These are phyloP conservation scores for Thalassophryne amazonica DNA, from an alignment of 2,797 vertebrate species.

Conservation along the genomic window DNA sequence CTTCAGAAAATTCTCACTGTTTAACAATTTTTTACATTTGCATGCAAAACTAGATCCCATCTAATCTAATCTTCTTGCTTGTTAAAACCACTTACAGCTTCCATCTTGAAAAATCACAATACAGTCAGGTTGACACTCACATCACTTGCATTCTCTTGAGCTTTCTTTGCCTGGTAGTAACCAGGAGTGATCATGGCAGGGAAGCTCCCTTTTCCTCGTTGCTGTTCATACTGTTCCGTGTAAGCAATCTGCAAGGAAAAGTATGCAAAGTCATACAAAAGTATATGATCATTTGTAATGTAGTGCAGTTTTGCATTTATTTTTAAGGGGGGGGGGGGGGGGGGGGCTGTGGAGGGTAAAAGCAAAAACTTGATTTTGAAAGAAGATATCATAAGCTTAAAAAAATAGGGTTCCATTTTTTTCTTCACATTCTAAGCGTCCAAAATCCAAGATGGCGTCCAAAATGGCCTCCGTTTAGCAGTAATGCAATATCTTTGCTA, in stretches of 20 bases:
- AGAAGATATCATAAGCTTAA: no score
- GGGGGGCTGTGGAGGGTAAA: no score
- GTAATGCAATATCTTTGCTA: no score
- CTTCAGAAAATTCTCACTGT: background rate
- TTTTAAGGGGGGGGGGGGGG: no score
- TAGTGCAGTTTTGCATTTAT: no score
- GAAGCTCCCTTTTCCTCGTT: conserved; percentile 84
- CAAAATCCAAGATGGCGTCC: no score
- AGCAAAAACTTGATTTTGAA: no score
- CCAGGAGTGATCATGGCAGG: conserved; percentile 87
- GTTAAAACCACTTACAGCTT: background rate
- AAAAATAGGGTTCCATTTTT: no score
- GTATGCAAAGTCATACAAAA: background rate
- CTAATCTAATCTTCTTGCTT: background rate
- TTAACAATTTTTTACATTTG: background rate
- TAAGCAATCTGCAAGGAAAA: conserved; percentile 70
- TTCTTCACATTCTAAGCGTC: no score
- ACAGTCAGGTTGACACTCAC: conserved; percentile 67
- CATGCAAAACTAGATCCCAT: background rate
- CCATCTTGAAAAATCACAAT: background rate
- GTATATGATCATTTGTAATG: no score
- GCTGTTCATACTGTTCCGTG: conserved; percentile 80
- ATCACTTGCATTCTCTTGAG: conserved; percentile 81
- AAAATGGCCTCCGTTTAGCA: no score
- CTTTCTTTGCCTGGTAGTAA: conserved; percentile 82